Evolutionary conservation across 1,140 invertebrate species (phyloP).

Genomic region (Megalonaias nervosa): DNA sequence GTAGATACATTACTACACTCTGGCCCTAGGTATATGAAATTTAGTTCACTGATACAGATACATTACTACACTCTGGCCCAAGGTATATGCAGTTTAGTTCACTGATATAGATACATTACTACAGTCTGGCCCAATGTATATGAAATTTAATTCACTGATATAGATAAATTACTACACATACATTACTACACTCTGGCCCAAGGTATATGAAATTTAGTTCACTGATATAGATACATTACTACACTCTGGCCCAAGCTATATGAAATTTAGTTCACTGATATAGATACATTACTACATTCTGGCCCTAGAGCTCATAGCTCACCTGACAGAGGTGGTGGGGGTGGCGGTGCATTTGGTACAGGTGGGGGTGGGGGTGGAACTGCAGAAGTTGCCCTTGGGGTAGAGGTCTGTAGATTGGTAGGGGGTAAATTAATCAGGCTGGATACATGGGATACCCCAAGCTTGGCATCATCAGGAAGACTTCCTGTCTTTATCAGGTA

Average conservation of each 20-base stretch:
- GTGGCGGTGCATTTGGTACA: conserved; percentile 73
- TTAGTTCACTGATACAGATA: neutral
- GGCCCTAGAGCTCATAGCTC: neutral
- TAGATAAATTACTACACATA: neutral
- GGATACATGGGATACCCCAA: conserved; percentile 68
- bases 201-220: neutral
- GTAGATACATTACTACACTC: no score
- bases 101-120: no score
- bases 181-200: no score
- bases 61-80: no score
- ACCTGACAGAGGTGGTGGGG: conserved; percentile 58
- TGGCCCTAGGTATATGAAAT: neutral
- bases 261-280: neutral
- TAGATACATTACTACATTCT: neutral
- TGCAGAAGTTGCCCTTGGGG: conserved; percentile 55
- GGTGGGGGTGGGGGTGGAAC: conserved; percentile 64
- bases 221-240: neutral
- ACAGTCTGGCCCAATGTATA: no score
- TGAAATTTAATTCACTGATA: neutral
- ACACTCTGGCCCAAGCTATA: neutral
- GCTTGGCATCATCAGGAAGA: conserved; percentile 94
- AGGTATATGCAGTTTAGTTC: no score
- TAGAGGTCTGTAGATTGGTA: conserved; percentile 66
- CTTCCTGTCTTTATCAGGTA: conserved; percentile 86
- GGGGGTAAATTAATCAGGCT: conserved; percentile 13